Percentiles rank a stretch among this genome's conserved stretches.
These are phyloP conservation scores for Orthosia gracilis DNA, from an alignment of 2,888 invertebrate species.

Conservation along the genomic window DNA sequence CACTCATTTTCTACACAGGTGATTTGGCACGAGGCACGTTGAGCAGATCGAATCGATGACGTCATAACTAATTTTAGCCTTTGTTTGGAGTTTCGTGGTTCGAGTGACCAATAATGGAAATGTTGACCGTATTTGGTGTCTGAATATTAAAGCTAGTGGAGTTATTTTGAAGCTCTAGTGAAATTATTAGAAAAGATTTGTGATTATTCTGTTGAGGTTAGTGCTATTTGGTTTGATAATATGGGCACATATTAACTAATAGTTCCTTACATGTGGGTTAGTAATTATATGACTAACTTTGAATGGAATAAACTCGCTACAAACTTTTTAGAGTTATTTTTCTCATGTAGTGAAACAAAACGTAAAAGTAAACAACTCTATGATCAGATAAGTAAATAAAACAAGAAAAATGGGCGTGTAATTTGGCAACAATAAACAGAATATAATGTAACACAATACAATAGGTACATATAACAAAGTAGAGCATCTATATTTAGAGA, in stretches of 20 bases:
- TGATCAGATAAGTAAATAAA: slow-evolving; percentile 8
- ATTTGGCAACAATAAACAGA: slow-evolving; percentile 22
- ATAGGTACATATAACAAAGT: slow-evolving; percentile 27
- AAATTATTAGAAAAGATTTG: not conserved
- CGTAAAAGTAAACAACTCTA: not conserved
- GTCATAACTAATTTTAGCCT: slow-evolving; percentile 51
- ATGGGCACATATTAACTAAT: too few relatives aligned
- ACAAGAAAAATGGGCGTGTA: slow-evolving; percentile 3
- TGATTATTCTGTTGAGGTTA: not conserved
- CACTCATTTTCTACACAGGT: slow-evolving; percentile 45
- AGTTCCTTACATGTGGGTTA: too few relatives aligned
- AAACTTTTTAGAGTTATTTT: not conserved
- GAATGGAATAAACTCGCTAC: too few relatives aligned
- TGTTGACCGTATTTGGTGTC: slow-evolving; percentile 20
- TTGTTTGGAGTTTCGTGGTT: slow-evolving; percentile 30
- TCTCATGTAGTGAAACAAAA: not conserved
- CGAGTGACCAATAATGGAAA: slow-evolving; percentile 29
- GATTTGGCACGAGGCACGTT: slow-evolving; percentile 47
- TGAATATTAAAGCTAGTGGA: not conserved
- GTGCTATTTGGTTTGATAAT: not conserved
- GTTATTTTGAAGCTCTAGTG: slow-evolving; percentile 1
- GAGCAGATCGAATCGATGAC: slow-evolving; percentile 33
- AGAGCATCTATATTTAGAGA: slow-evolving; percentile 53
- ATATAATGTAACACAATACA: not conserved
- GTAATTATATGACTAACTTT: too few relatives aligned